These are phyloP conservation scores for Hirudinaria manillensis DNA, from an alignment of 2,888 invertebrate species.

Conservation along the genomic window DNA sequence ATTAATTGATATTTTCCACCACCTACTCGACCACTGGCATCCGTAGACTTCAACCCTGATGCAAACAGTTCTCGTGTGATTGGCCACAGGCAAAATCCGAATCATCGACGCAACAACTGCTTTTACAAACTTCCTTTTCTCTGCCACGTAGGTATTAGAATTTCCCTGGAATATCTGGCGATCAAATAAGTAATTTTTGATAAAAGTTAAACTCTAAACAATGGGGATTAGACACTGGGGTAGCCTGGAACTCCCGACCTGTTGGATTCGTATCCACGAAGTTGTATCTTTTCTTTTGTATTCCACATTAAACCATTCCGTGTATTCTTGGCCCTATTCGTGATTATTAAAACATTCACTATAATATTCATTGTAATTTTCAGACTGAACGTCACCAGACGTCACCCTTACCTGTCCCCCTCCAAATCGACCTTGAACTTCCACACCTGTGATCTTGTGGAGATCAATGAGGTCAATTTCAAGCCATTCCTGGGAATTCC, in stretches of 20 bases:
- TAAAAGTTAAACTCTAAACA: neutral
- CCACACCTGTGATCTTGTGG: slow-evolving; percentile 11
- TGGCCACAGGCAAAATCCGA: slow-evolving; percentile 12
- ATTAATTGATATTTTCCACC: neutral
- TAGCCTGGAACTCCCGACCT: too few species aligned
- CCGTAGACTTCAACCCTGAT: slow-evolving; percentile 25
- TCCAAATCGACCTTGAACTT: slow-evolving; percentile 25
- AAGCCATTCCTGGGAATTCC: slow-evolving; percentile 13
- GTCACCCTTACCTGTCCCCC: slow-evolving; percentile 26
- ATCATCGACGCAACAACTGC: neutral
- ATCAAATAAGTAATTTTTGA: neutral
- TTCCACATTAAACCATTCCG: neutral
- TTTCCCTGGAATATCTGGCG: neutral
- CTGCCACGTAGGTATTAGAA: slow-evolving; percentile 1
- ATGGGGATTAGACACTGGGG: neutral
- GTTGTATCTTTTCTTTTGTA: slow-evolving; percentile 6
- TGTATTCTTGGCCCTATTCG: neutral
- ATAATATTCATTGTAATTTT: neutral
- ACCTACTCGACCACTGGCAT: slow-evolving; percentile 6
- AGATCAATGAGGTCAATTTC: slow-evolving; percentile 13
- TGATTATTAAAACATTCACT: neutral
- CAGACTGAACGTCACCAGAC: neutral
- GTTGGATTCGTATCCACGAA: neutral
- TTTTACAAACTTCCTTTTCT: neutral
- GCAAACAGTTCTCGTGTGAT: slow-evolving; percentile 25